Evolutionary conservation across 1,140 invertebrate species (phyloP).

Genomic region (Cotesia glomerata): DNA sequence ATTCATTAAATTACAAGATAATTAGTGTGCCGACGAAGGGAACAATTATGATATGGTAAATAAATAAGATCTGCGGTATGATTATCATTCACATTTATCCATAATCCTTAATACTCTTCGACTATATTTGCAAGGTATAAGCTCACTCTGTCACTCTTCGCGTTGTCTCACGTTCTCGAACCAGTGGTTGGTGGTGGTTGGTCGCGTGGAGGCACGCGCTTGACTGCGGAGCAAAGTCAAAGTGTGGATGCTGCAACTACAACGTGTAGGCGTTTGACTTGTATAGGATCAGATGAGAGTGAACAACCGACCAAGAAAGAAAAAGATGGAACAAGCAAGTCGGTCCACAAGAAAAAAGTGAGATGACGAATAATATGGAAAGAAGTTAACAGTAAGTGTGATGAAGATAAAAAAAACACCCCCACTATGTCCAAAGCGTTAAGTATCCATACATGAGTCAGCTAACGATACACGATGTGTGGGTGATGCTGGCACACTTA

Average conservation of each 20-base stretch:
- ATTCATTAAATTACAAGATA: background rate
- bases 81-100: constrained; percentile 34
- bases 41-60: background rate
- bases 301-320: background rate
- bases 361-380: background rate
- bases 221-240: constrained; percentile 57
- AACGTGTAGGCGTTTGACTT: constrained; percentile 57
- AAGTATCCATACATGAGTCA: constrained; percentile 16
- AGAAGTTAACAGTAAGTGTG: constrained; percentile 2
- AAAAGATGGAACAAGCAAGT: background rate
- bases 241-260: constrained; percentile 63
- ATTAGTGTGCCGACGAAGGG: constrained; percentile 4
- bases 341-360: constrained; percentile 9
- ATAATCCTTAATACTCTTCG: constrained; percentile 31
- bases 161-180: constrained; percentile 26
- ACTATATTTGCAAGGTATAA: constrained; percentile 18
- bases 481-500: constrained; percentile 48
- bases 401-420: constrained; percentile 39
- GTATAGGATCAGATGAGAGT: constrained; percentile 2
- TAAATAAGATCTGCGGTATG: background rate
- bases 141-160: constrained; percentile 24
- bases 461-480: constrained; percentile 38
- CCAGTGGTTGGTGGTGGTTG: constrained; percentile 60
- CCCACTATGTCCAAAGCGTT: constrained; percentile 36
- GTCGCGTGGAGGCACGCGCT: constrained; percentile 64